These are phyloP conservation scores for Thunnus maccoyii DNA, from an alignment of 2,113 vertebrate genomes.

Conservation along the genomic window DNA sequence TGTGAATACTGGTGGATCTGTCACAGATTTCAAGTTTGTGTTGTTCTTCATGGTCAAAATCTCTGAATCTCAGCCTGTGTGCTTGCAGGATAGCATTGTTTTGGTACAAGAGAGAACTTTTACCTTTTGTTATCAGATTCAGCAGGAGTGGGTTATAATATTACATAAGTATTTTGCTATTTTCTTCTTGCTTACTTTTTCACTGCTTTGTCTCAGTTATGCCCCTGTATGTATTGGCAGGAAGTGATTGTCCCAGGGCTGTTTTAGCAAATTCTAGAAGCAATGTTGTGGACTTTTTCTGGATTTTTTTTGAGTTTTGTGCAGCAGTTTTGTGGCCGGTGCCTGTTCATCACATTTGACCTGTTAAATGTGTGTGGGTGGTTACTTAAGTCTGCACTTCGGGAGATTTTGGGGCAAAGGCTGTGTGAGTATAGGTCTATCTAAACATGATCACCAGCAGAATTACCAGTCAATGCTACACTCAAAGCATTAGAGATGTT, in stretches of 20 bases:
- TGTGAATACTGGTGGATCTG: not conserved
- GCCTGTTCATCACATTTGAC: not conserved
- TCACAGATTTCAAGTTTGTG: not conserved
- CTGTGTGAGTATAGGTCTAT: too few species aligned
- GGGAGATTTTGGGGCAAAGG: not conserved
- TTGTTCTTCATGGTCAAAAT: not conserved
- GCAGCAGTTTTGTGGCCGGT: not conserved
- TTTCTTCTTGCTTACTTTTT: conserved; percentile 8
- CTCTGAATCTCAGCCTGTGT: not conserved
- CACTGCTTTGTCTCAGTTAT: not conserved
- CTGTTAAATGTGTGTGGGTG: not conserved
- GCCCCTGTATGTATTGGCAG: not conserved
- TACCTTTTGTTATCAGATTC: not conserved
- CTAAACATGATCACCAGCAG: too few species aligned
- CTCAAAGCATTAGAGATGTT: too few species aligned
- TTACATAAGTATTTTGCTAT: not conserved
- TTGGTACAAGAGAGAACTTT: not conserved
- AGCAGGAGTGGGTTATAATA: not conserved
- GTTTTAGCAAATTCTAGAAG: conserved; percentile 1
- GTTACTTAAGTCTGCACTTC: not conserved
- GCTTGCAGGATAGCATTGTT: not conserved
- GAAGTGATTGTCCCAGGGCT: not conserved
- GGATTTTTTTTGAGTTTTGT: too few species aligned
- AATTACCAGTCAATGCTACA: too few species aligned
- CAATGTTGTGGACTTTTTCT: not conserved